A percentile compares a stretch with the other conserved stretches of the same genome.
Evolutionary conservation across 2,797 vertebrate genomes (phyloP).

Genomic region (Pagetopsis macropterus): DNA sequence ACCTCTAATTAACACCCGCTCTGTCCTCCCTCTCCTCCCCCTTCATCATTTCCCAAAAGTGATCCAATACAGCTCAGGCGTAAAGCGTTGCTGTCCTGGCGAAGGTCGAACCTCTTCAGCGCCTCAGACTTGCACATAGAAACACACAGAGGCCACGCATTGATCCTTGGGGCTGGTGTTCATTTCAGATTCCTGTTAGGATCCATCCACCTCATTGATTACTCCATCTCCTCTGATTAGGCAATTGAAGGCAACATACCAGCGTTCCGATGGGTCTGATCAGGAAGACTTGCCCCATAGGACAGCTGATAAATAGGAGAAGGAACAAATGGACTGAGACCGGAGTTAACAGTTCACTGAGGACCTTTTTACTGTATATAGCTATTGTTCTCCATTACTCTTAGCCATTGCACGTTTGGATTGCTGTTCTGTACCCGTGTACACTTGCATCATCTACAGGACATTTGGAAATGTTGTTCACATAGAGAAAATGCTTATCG

Average conservation of each 20-base stretch:
- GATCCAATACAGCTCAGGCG: constrained; percentile 49
- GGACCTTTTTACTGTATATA: too few species aligned
- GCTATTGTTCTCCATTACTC: too few species aligned
- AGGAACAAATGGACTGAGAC: constrained; percentile 3
- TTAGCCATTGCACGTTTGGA: too few species aligned
- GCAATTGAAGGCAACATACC: constrained; percentile 80
- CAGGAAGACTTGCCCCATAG: constrained; percentile 67
- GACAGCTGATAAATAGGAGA: constrained; percentile 48
- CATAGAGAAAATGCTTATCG: too few species aligned
- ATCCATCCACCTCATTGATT: constrained; percentile 85
- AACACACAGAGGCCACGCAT: constrained; percentile 61
- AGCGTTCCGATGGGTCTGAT: constrained; percentile 67
- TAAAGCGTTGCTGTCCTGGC: constrained; percentile 49
- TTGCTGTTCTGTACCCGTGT: too few species aligned
- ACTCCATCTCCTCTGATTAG: constrained; percentile 87
- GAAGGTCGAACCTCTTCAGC: constrained; percentile 73
- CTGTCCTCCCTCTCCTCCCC: background rate
- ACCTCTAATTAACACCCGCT: constrained; percentile 64
- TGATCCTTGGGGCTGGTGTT: constrained; percentile 81
- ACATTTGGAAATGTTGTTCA: too few species aligned
- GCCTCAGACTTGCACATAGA: constrained; percentile 42
- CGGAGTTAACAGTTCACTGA: background rate
- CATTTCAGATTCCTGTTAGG: constrained; percentile 88
- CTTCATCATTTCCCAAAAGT: constrained; percentile 72
- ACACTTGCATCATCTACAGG: too few species aligned